Conservation (phyloP, 1,140 invertebrate species). For the Neotoxoptera formosana region DNA sequence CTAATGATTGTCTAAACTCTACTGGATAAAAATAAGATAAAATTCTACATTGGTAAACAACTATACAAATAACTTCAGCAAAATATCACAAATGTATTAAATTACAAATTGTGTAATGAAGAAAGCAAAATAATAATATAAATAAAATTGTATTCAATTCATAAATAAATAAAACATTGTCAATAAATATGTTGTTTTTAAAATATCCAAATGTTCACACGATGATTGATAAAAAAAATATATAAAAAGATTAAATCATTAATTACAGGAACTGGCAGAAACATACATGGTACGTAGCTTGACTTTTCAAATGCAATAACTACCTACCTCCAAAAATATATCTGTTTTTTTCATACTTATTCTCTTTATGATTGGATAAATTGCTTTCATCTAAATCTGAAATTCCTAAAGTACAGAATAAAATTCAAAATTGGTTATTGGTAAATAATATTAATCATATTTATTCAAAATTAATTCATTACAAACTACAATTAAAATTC, state of each 20-base stretch:
- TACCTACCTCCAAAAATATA: slow-evolving; percentile 37
- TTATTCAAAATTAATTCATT: neutral
- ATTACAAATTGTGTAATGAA: neutral
- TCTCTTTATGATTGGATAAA: slow-evolving; percentile 65
- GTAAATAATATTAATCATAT: neutral
- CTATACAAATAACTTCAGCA: neutral
- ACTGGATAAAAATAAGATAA: neutral
- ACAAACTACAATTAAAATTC: neutral
- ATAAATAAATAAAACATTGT: slow-evolving; percentile 15
- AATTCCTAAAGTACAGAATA: neutral
- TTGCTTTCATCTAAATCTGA: slow-evolving; percentile 59
- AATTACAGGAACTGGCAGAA: neutral
- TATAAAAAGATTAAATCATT: neutral
- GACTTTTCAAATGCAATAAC: neutral
- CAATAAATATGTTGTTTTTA: neutral
- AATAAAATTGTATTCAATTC: neutral
- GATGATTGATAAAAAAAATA: neutral
- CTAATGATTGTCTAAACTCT: neutral
- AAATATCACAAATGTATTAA: neutral
- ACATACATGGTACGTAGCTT: neutral
- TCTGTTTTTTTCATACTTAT: slow-evolving; percentile 61
- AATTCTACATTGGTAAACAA: neutral
- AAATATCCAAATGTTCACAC: neutral
- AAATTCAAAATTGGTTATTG: neutral
- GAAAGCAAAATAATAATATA: neutral